A percentile compares a stretch with the other conserved stretches of the same genome.
These are phyloP conservation scores for Sphaerodactylus townsendi DNA, from an alignment of 2,113 vertebrate species.

Conservation along the genomic window DNA sequence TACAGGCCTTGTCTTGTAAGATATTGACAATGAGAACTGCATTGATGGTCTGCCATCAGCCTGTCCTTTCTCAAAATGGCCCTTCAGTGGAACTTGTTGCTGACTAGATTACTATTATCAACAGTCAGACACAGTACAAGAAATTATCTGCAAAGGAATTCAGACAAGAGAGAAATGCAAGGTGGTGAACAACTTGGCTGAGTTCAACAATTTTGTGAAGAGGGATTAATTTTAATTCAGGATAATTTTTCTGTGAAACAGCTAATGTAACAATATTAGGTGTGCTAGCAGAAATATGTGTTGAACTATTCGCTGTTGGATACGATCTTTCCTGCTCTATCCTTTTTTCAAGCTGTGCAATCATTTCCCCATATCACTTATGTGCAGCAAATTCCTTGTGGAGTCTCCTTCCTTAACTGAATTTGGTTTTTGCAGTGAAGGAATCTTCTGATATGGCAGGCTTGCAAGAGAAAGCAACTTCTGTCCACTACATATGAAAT, in stretches of 20 bases:
- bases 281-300: neutral
- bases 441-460: neutral
- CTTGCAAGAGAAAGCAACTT: neutral
- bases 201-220: neutral
- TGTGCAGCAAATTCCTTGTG: too few species aligned
- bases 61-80: too few species aligned
- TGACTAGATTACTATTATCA: too few species aligned
- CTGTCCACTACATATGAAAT: neutral
- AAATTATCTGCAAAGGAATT: too few species aligned
- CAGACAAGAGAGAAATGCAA: too few species aligned
- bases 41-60: too few species aligned
- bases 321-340: neutral
- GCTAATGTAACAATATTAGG: neutral
- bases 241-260: neutral
- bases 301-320: neutral
- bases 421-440: neutral
- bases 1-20: too few species aligned
- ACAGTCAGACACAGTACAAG: too few species aligned
- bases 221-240: neutral
- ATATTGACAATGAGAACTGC: too few species aligned
- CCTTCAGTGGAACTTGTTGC: too few species aligned
- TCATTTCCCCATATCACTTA: neutral
- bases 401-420: neutral
- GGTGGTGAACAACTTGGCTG: too few species aligned
- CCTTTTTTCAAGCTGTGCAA: too few species aligned